Evolutionary conservation across 2,888 invertebrate species (phyloP).

Genomic region (Hydropsyche betteni): DNA sequence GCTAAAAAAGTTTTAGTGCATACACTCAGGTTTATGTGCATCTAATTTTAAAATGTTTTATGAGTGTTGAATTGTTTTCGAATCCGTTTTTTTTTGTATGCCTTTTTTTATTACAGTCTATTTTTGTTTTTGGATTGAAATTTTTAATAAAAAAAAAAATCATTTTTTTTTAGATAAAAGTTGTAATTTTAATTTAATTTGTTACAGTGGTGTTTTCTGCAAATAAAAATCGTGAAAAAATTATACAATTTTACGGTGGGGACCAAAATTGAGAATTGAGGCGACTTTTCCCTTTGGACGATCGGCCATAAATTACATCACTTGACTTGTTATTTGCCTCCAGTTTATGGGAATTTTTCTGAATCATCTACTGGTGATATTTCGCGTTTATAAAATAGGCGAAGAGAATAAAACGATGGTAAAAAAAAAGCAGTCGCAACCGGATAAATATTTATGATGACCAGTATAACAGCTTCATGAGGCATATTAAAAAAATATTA

Average conservation of each 20-base stretch:
- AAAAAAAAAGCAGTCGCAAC: conserved; percentile 40
- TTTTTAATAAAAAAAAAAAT: no score
- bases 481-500: conserved; percentile 52
- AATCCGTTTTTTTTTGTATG: no score
- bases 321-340: conserved; percentile 27
- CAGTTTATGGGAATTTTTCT: conserved; percentile 36
- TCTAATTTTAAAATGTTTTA: background rate
- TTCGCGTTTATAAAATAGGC: conserved; percentile 10
- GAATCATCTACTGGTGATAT: conserved; percentile 31
- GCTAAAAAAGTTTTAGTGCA: conserved; percentile 2
- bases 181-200: no score
- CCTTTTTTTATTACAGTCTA: no score
- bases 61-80: no score
- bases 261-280: no score
- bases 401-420: background rate
- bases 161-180: no score
- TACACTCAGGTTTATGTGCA: background rate
- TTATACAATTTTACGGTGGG: no score
- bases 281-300: background rate
- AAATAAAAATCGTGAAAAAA: no score
- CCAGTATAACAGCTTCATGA: conserved; percentile 45
- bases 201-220: no score
- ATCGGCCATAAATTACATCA: conserved; percentile 23
- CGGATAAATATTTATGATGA: conserved; percentile 51
- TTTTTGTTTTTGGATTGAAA: no score